Evolutionary conservation across 2,113 vertebrate genomes (phyloP).

Genomic region (Antigone vipio): DNA sequence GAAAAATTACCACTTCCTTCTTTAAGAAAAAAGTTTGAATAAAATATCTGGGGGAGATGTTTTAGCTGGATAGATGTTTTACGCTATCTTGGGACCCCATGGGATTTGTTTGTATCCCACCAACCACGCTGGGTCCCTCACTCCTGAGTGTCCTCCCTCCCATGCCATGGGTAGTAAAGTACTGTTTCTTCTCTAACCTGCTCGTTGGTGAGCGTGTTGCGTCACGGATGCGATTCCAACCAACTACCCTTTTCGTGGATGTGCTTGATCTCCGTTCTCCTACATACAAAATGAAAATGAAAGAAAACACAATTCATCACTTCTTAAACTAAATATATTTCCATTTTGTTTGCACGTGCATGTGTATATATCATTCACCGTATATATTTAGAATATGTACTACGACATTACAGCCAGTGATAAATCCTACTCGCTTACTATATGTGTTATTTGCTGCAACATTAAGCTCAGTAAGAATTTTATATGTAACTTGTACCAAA

Average conservation of each 20-base stretch:
- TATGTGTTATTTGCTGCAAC: conserved; percentile 66
- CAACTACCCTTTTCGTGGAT: background rate
- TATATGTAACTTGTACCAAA: conserved; percentile 63
- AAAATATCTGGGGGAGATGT: background rate
- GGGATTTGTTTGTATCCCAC: background rate
- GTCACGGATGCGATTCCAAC: background rate
- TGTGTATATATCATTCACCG: conserved; percentile 4
- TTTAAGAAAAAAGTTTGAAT: background rate
- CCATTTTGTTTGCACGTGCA: conserved; percentile 43
- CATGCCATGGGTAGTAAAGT: background rate
- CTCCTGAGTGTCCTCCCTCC: background rate
- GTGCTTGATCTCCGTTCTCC: conserved; percentile 43
- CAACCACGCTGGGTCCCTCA: background rate
- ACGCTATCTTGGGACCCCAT: background rate
- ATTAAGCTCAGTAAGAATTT: conserved; percentile 66
- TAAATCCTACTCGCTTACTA: conserved; percentile 69
- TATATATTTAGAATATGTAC: conserved; percentile 44
- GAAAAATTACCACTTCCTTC: background rate
- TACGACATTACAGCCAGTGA: conserved; percentile 33
- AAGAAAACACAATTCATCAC: conserved; percentile 54
- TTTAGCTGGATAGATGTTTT: background rate
- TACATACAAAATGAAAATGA: conserved; percentile 49
- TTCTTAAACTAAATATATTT: conserved; percentile 64
- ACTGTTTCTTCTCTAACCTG: background rate
- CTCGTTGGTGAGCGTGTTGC: background rate